Conservation (phyloP, 2,113 vertebrate genomes). For the Carettochelys insculpta region DNA sequence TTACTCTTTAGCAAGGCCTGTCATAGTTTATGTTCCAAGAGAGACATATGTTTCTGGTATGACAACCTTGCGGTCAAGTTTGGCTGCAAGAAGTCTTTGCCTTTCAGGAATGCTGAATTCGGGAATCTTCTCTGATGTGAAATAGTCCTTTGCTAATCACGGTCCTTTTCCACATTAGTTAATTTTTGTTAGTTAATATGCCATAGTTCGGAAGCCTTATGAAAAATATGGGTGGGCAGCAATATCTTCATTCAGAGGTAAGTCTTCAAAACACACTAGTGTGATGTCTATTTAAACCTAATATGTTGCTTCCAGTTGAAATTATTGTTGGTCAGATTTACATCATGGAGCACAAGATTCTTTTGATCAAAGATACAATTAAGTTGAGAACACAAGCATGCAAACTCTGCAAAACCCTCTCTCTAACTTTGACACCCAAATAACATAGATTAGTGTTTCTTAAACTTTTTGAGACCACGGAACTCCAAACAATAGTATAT, state of each 20-base stretch:
- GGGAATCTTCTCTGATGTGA: conserved; percentile 27
- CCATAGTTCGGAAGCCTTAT: conserved; percentile 12
- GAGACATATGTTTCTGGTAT: not conserved
- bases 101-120: conserved; percentile 23
- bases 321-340: not conserved
- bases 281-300: not conserved
- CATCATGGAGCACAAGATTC: too few species aligned
- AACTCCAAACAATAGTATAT: too few species aligned
- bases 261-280: not conserved
- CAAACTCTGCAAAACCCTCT: not conserved
- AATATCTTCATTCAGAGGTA: conserved; percentile 38
- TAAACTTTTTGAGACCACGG: too few species aligned
- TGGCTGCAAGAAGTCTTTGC: conserved; percentile 25
- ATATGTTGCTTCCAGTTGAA: not conserved
- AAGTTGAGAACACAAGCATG: not conserved
- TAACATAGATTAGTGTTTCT: too few species aligned
- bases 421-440: not conserved
- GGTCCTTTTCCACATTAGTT: conserved; percentile 37
- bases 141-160: conserved; percentile 17
- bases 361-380: not conserved
- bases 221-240: not conserved
- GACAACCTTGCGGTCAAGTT: conserved; percentile 6
- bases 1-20: not conserved
- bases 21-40: conserved; percentile 8
- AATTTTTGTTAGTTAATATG: conserved; percentile 35